Evolutionary conservation across 2,797 vertebrate species (phyloP).

Genomic region (Sebastes matsubarae): DNA sequence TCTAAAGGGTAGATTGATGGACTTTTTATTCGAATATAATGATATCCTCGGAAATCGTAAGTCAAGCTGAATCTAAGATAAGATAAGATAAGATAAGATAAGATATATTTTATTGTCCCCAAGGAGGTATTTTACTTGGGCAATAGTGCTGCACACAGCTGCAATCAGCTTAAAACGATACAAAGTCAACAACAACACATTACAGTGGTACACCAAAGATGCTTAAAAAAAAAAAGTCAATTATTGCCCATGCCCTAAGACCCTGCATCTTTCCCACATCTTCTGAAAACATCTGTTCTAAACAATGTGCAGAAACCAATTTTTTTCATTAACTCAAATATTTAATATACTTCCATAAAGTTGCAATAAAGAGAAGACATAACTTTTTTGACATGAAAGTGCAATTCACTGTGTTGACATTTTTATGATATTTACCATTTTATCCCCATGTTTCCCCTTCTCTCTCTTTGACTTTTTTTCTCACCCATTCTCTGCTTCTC

Average conservation of each 20-base stretch:
- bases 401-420: constrained; percentile 18
- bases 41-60: too few species aligned
- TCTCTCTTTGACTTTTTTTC: constrained; percentile 37
- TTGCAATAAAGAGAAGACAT: neutral
- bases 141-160: too few species aligned
- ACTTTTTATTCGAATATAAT: too few species aligned
- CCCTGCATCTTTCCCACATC: neutral
- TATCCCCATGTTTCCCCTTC: constrained; percentile 11
- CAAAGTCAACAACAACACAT: too few species aligned
- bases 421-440: constrained; percentile 42
- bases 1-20: too few species aligned
- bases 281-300: neutral
- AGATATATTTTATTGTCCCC: too few species aligned
- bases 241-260: neutral
- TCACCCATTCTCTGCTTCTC: constrained; percentile 17
- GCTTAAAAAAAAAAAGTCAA: too few species aligned
- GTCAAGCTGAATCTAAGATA: too few species aligned
- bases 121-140: neutral
- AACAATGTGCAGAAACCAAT: neutral
- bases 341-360: neutral
- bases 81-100: too few species aligned
- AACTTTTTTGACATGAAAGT: neutral
- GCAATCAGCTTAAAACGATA: too few species aligned
- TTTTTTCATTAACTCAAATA: neutral
- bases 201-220: too few species aligned